Evolutionary conservation across 1,140 invertebrate species (phyloP).

Genomic region (Polyergus mexicanus): DNA sequence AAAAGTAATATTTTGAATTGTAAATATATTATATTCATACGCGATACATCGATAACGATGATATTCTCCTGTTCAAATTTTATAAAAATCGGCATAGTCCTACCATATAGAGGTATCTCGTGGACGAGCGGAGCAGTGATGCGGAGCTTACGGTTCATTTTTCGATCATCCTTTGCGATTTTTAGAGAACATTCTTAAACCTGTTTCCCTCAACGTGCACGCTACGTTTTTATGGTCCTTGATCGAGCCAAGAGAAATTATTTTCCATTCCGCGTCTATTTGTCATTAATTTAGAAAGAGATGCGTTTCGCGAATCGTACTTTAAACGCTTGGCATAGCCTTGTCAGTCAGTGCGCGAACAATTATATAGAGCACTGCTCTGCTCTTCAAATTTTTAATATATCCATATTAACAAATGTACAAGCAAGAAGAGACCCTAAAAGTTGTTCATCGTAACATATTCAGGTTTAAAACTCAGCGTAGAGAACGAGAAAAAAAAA

Average conservation of each 20-base stretch:
- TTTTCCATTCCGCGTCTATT: slow-evolving; percentile 38
- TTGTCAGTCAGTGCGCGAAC: slow-evolving; percentile 3
- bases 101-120: slow-evolving; percentile 71
- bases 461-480: slow-evolving; percentile 84
- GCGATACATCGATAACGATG: slow-evolving; percentile 79
- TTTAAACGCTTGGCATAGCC: neutral
- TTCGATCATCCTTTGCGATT: slow-evolving; percentile 6
- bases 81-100: slow-evolving; percentile 73
- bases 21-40: slow-evolving; percentile 80
- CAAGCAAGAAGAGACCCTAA: slow-evolving; percentile 78
- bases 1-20: slow-evolving; percentile 85
- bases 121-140: slow-evolving; percentile 68
- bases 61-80: slow-evolving; percentile 82
- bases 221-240: neutral
- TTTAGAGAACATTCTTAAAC: neutral
- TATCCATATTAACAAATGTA: slow-evolving; percentile 77
- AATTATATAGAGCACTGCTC: slow-evolving; percentile 67
- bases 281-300: slow-evolving; percentile 1
- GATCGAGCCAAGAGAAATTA: slow-evolving; percentile 7
- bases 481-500: slow-evolving; percentile 73
- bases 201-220: neutral
- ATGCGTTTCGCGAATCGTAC: neutral
- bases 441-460: slow-evolving; percentile 83
- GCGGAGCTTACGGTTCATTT: slow-evolving; percentile 14
- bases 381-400: slow-evolving; percentile 68